These are phyloP conservation scores for Harlomillsia oculata DNA, from an alignment of 1,140 invertebrate genomes.

Conservation along the genomic window DNA sequence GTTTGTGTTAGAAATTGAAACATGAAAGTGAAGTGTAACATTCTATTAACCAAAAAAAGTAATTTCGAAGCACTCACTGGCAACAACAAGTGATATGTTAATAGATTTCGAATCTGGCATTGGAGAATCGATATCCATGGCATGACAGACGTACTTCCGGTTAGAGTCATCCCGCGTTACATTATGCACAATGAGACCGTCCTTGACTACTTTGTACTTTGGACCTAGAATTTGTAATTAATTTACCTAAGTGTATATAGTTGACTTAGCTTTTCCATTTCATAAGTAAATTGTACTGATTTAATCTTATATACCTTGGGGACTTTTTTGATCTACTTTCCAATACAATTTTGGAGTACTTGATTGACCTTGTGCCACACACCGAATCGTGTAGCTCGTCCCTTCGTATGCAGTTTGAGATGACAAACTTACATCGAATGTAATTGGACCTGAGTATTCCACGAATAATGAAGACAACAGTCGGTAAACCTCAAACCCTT, in stretches of 20 bases:
- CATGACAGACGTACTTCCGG: slow-evolving; percentile 29
- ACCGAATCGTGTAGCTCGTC: slow-evolving; percentile 22
- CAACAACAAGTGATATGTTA: slow-evolving; percentile 31
- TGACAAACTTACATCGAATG: slow-evolving; percentile 25
- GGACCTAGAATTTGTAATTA: slow-evolving; percentile 8
- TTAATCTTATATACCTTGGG: slow-evolving; percentile 18
- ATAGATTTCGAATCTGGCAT: slow-evolving; percentile 28
- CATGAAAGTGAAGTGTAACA: background rate
- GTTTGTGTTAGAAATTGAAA: background rate
- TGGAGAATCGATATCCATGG: slow-evolving; percentile 30
- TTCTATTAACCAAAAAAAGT: background rate
- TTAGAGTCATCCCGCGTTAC: slow-evolving; percentile 22
- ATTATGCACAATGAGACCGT: slow-evolving; percentile 29
- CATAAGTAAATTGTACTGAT: background rate
- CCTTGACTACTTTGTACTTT: slow-evolving; percentile 26
- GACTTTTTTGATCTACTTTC: slow-evolving; percentile 31
- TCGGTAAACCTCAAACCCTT: too few species aligned
- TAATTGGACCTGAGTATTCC: slow-evolving; percentile 34
- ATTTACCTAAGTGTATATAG: background rate
- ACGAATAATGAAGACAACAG: too few species aligned
- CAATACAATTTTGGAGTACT: slow-evolving; percentile 26
- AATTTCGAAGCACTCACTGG: slow-evolving; percentile 19
- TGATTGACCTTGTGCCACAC: slow-evolving; percentile 28
- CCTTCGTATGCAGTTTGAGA: slow-evolving; percentile 32
- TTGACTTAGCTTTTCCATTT: too few species aligned